Evolutionary conservation across 2,797 vertebrate genomes (phyloP).

Genomic region (Chromis chromis): DNA sequence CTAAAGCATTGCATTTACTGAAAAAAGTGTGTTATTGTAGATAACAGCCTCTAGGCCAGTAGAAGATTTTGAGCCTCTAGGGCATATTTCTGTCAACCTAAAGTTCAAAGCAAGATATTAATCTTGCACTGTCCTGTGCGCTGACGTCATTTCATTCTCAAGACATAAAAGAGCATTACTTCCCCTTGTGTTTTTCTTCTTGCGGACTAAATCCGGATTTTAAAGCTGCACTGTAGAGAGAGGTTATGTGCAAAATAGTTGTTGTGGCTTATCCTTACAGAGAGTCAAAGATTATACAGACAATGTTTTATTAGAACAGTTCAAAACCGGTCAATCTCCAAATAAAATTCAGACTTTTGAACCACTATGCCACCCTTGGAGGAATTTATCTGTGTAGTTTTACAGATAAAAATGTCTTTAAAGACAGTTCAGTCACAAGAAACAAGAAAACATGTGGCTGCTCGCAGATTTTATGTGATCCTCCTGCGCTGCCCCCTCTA

Average conservation of each 20-base stretch:
- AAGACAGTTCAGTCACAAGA: slow-evolving; percentile 17
- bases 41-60: not conserved
- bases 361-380: slow-evolving; percentile 8
- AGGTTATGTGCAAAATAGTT: slow-evolving; percentile 19
- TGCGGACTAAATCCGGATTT: slow-evolving; percentile 11
- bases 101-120: slow-evolving; percentile 43
- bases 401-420: slow-evolving; percentile 15
- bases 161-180: slow-evolving; percentile 24
- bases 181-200: not conserved
- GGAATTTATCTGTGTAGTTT: slow-evolving; percentile 24
- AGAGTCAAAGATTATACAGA: slow-evolving; percentile 9
- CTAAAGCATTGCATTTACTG: slow-evolving; percentile 7
- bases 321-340: slow-evolving; percentile 3
- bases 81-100: slow-evolving; percentile 20
- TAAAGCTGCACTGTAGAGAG: not conserved
- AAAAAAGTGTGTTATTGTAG: not conserved
- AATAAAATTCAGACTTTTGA: slow-evolving; percentile 1
- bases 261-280: slow-evolving; percentile 18
- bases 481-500: slow-evolving; percentile 24
- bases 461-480: slow-evolving; percentile 39
- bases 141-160: slow-evolving; percentile 25
- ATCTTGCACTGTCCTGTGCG: slow-evolving; percentile 2
- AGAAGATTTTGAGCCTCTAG: not conserved
- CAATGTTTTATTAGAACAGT: slow-evolving; percentile 7
- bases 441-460: slow-evolving; percentile 20